Conservation (phyloP, 2,888 invertebrate genomes). For the Dryomyza anilis region DNA sequence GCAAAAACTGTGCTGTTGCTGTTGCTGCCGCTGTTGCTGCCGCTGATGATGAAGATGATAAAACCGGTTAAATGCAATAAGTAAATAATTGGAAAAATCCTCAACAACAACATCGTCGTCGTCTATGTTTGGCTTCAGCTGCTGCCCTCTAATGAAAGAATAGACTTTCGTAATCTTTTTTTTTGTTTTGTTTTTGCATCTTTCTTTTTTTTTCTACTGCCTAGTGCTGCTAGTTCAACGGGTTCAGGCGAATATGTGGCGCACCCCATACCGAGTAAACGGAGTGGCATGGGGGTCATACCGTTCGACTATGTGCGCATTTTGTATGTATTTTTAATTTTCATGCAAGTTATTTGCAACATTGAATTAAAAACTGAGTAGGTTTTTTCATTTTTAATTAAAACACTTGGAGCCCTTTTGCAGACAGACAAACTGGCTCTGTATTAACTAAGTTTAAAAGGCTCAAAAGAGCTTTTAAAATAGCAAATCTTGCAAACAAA, state of each 20-base stretch:
- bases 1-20: not conserved
- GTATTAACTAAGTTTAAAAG: too few relatives aligned
- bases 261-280: too few relatives aligned
- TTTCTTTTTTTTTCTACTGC: not conserved
- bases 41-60: not conserved
- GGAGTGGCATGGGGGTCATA: not conserved
- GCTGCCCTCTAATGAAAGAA: not conserved
- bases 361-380: too few relatives aligned
- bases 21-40: not conserved
- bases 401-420: too few relatives aligned
- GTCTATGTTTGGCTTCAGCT: not conserved
- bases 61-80: slow-evolving; percentile 12
- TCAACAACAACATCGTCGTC: slow-evolving; percentile 5
- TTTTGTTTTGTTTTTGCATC: not conserved
- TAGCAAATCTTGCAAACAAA: too few relatives aligned
- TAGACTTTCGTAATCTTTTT: not conserved
- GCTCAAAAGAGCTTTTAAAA: too few relatives aligned
- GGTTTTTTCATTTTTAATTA: too few relatives aligned
- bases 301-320: not conserved
- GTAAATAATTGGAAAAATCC: slow-evolving; percentile 16
- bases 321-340: not conserved
- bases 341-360: too few relatives aligned
- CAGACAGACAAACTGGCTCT: too few relatives aligned
- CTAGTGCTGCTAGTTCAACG: not conserved
- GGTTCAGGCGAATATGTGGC: not conserved